Base-by-base conservation (phyloP, 2,888 invertebrate species). In the Autographa pulchrina region DNA sequence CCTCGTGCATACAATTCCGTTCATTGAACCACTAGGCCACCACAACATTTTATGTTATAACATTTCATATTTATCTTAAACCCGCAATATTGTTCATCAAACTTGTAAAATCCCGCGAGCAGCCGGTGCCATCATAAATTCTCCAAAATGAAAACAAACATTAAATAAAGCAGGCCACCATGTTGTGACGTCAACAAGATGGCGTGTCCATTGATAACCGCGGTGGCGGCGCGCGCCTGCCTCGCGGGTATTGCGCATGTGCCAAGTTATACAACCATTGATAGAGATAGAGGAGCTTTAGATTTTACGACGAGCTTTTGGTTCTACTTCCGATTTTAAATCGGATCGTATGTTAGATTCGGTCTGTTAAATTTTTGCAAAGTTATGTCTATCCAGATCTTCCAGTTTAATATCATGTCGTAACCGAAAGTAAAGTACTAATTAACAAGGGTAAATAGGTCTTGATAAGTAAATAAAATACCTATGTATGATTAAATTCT, bases 131-230 rank as follows among this genome's bases (percentile, higher is more conserved):
- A 82, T 78, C 86, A 89, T 89, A 90, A 91, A 90, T 89, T 86
- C 72, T 54, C 78, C 78, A 76, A 86, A 88, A 89, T 78, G 88
- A 92, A 92, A 93, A 93, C 93, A 94, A 94, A 94, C 92, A 92
- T 92, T 88, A 84, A 85, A 85, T 88, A 48, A 48, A 48, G 48
- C 88, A 85, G 68, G 65, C 87, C 77, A 91, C 90, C 91, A 92
- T 92, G 84, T 70, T 88, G 82, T 95, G 95, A 95, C 95, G 95
- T 95, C 94, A 95, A 83, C 90, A 93, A 92, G 88, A 93, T 93
- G 94, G 94, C 91, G 72, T 81, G 67, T 85, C 91, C 95, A 95
- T 95, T 95, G 95, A 95, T 93, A 92, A 72, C 82, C 84, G 88
- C 87, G 86, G 89, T 86, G 89, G 89, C 87, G 86, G 82, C 85